These are phyloP conservation scores for Bombus vancouverensis DNA, from an alignment of 1,140 invertebrate genomes.

Conservation along the genomic window DNA sequence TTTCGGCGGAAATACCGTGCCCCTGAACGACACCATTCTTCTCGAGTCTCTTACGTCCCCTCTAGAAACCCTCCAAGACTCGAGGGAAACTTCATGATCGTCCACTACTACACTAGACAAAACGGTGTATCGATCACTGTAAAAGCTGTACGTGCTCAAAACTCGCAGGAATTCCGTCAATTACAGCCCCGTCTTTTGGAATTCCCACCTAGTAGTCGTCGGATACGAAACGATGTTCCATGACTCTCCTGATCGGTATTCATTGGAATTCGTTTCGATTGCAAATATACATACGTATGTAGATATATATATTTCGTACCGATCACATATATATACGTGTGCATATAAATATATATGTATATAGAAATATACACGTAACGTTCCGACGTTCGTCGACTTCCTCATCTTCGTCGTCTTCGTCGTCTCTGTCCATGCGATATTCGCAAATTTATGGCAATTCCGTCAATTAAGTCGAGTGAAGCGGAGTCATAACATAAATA, in stretches of 20 bases:
- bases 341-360: neutral
- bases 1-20: neutral
- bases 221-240: slow-evolving; percentile 52
- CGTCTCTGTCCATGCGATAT: slow-evolving; percentile 70
- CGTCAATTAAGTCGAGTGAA: slow-evolving; percentile 81
- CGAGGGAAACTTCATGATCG: slow-evolving; percentile 22
- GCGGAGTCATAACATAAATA: slow-evolving; percentile 82
- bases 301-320: neutral
- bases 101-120: neutral
- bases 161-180: slow-evolving; percentile 50
- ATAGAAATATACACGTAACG: slow-evolving; percentile 18
- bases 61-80: slow-evolving; percentile 8
- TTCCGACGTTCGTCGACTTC: neutral
- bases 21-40: slow-evolving; percentile 26
- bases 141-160: slow-evolving; percentile 45
- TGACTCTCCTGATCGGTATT: slow-evolving; percentile 67
- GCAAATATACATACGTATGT: slow-evolving; percentile 4
- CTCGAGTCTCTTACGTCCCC: slow-evolving; percentile 20
- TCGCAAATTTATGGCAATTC: slow-evolving; percentile 82
- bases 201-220: slow-evolving; percentile 45
- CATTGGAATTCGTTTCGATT: slow-evolving; percentile 67
- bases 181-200: slow-evolving; percentile 51
- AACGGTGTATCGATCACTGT: slow-evolving; percentile 43
- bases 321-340: neutral
- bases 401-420: neutral